Evolutionary conservation across 2,888 invertebrate species (phyloP).

Genomic region (Drosophila hamatofila): DNA sequence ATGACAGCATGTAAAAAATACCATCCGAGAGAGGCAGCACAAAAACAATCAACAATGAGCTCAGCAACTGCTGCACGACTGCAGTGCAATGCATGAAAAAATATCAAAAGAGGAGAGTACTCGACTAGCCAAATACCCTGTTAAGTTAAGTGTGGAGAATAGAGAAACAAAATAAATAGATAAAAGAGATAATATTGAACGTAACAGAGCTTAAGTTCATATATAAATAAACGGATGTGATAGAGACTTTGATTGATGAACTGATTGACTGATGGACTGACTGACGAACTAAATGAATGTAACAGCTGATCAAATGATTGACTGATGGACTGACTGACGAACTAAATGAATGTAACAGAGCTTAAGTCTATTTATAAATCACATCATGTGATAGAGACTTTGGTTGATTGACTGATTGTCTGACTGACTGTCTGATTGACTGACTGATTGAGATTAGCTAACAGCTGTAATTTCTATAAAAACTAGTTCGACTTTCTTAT

Average conservation of each 20-base stretch:
- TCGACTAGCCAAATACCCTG: conserved; percentile 28
- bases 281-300: too few species aligned
- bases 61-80: conserved; percentile 40
- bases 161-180: too few species aligned
- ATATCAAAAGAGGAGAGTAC: conserved; percentile 11
- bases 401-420: not conserved
- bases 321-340: too few species aligned
- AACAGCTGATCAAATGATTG: too few species aligned
- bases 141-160: not conserved
- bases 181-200: too few species aligned
- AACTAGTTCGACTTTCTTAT: not conserved
- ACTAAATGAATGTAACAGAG: too few species aligned
- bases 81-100: conserved; percentile 38
- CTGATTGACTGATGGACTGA: not conserved
- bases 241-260: not conserved
- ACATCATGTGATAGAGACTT: fast-evolving
- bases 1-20: conserved; percentile 25
- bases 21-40: conserved; percentile 6
- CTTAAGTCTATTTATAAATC: not conserved
- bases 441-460: not conserved
- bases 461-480: not conserved
- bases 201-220: not conserved
- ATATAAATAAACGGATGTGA: not conserved
- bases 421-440: not conserved
- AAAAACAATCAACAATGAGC: conserved; percentile 36